These are phyloP conservation scores for Bubo bubo DNA, from an alignment of 2,113 vertebrate species.

Conservation along the genomic window DNA sequence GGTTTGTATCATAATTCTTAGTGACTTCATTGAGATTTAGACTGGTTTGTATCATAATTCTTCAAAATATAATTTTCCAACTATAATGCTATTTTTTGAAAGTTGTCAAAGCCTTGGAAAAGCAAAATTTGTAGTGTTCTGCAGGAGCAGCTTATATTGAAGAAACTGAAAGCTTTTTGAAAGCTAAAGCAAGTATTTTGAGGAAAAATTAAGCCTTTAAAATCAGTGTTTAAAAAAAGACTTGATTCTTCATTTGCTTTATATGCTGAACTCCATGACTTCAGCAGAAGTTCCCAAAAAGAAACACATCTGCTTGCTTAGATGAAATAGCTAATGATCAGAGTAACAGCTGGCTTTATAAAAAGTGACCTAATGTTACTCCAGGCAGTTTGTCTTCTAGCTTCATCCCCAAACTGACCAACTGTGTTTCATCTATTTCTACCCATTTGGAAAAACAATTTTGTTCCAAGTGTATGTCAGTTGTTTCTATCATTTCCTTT, in stretches of 20 bases:
- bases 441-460: neutral
- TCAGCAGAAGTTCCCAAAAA: slow-evolving; percentile 3
- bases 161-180: neutral
- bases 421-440: neutral
- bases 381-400: neutral
- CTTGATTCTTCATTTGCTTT: neutral
- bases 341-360: slow-evolving; percentile 14
- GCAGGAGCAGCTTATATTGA: neutral
- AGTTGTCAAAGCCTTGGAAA: neutral
- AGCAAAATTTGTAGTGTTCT: neutral
- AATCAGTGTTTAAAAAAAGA: neutral
- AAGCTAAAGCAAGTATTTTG: neutral
- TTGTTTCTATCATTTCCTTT: neutral
- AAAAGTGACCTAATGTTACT: neutral
- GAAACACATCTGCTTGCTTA: slow-evolving; percentile 18
- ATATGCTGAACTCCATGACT: neutral
- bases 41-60: neutral
- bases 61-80: neutral
- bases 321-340: neutral
- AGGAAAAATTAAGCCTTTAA: neutral
- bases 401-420: neutral
- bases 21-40: neutral
- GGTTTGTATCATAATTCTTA: neutral
- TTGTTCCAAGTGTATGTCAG: neutral
- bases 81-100: neutral